Base-by-base conservation (phyloP, 2,888 invertebrate genomes). In the Eilema caniola region DNA sequence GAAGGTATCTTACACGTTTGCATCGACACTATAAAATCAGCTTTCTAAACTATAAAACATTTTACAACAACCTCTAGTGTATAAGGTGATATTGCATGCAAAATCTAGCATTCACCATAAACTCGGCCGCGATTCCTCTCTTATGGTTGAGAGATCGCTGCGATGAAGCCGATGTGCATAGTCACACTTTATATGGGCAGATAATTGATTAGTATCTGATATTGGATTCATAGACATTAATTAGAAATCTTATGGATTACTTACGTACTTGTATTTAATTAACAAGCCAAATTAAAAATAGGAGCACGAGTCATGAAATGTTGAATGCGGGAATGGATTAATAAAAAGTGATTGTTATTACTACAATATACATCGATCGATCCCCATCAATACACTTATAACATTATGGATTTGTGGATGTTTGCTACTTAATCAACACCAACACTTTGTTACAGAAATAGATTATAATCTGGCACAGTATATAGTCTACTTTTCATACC, bases 41-140 rank as follows among this genome's bases (percentile, higher is more conserved):
- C 67, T 73, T 76, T 74, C 73, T 74, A 67, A 73, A 67, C 69
- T 56, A 68, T 47, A 66, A 67, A 37, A 62, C 60, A 67, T 62
- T 70, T 59, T 74, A 75, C 70, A 77, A 69, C 71, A 64, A 61
- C 67, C 71, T 71, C 61, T 71, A 64, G 25, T 61, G 37, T 59
- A 66, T 53, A 69, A 62, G 67, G 60, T 79, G 82, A 88, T 84
- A 86, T 79, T 82, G 82, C 86, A 91, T 90, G 88, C 89, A 90
- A 90, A 91, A 88, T 86, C 81, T 86, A 85, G 83, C 83, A 83
- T 78, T 84, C 80, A 81, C 85, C 87, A 88, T 90, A 89, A 88
- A 87, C 81, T 83, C 72, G 70, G 77, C 72, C 77, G 77, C 79
- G 77, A 73, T 80, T 81, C 79, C 77, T 85, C 83, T 77, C 82